A percentile compares a stretch with the other conserved stretches of the same genome.
Evolutionary conservation across 2,113 vertebrate species (phyloP).

Genomic region (Oncorhynchus masou): DNA sequence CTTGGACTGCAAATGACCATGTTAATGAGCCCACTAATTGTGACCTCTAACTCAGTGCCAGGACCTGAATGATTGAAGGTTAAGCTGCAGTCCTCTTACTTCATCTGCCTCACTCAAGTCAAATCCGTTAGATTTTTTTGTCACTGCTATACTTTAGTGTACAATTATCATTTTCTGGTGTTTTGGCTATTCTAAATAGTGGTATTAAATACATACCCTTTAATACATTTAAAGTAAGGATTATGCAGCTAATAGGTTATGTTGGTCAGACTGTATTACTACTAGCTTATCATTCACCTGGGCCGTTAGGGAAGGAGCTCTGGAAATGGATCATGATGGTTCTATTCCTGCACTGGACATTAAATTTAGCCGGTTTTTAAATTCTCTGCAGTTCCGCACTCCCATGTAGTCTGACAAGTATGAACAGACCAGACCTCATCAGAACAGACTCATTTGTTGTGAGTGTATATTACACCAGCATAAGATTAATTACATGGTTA

Average conservation of each 20-base stretch:
- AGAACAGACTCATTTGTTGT: slow-evolving; percentile 63
- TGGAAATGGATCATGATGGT: slow-evolving; percentile 56
- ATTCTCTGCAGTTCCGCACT: slow-evolving; percentile 54
- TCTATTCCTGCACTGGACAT: slow-evolving; percentile 47
- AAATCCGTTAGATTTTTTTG: background rate
- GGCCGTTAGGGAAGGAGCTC: slow-evolving; percentile 19
- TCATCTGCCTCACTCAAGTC: background rate
- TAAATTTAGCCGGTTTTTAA: slow-evolving; percentile 46
- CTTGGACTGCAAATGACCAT: slow-evolving; percentile 19
- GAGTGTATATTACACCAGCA: slow-evolving; percentile 61
- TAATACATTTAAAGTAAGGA: slow-evolving; percentile 40
- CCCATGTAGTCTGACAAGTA: slow-evolving; percentile 65
- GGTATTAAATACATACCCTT: slow-evolving; percentile 8
- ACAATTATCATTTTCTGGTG: background rate
- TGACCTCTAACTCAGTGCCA: slow-evolving; percentile 9
- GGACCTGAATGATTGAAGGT: slow-evolving; percentile 1
- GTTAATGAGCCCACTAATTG: slow-evolving; percentile 17
- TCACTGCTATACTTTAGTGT: slow-evolving; percentile 1
- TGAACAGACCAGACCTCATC: slow-evolving; percentile 60
- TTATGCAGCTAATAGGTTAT: slow-evolving; percentile 32
- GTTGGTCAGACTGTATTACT: slow-evolving; percentile 26
- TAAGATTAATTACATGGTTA: slow-evolving; percentile 82
- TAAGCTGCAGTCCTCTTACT: slow-evolving; percentile 3
- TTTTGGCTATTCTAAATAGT: slow-evolving; percentile 23
- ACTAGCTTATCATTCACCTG: slow-evolving; percentile 48